Conservation (phyloP, 2,888 invertebrate genomes). For the Nomada goodeniana region DNA sequence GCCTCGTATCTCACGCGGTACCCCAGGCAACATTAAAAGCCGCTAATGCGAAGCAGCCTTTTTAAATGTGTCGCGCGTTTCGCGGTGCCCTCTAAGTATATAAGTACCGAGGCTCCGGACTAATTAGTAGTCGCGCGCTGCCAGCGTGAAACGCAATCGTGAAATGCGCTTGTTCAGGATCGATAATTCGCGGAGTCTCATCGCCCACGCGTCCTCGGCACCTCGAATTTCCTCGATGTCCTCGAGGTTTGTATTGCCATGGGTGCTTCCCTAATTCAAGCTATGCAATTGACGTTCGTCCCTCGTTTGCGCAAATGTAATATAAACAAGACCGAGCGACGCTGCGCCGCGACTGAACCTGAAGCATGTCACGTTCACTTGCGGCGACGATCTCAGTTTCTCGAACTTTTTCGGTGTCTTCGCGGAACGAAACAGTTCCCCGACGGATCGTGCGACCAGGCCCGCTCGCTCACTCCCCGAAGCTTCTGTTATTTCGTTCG, state of each 20-base stretch:
- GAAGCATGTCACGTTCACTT: too few species aligned
- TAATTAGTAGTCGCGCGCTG: conserved; percentile 28
- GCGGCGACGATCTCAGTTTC: too few species aligned
- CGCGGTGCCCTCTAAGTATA: conserved; percentile 16
- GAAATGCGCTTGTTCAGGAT: conserved; percentile 1
- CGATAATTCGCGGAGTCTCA: conserved; percentile 6
- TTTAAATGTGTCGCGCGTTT: conserved; percentile 38
- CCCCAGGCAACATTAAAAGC: conserved; percentile 42
- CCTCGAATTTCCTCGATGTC: background rate
- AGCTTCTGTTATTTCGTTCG: conserved; percentile 55
- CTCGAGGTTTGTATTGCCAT: background rate
- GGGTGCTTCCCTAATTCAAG: background rate
- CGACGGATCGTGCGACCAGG: conserved; percentile 27
- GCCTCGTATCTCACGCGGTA: conserved; percentile 65
- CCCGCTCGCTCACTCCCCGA: conserved; percentile 45
- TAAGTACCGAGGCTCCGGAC: conserved; percentile 15
- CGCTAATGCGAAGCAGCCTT: conserved; percentile 42
- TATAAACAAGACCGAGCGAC: too few species aligned
- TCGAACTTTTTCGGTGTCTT: too few species aligned
- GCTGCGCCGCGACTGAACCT: too few species aligned
- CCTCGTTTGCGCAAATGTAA: too few species aligned
- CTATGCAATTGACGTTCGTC: background rate
- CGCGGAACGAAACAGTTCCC: background rate
- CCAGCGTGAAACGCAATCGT: conserved; percentile 30
- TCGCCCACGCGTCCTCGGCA: background rate